Evolutionary conservation across 2,888 invertebrate species (phyloP).

Genomic region (Caenorhabditis doughertyi): DNA sequence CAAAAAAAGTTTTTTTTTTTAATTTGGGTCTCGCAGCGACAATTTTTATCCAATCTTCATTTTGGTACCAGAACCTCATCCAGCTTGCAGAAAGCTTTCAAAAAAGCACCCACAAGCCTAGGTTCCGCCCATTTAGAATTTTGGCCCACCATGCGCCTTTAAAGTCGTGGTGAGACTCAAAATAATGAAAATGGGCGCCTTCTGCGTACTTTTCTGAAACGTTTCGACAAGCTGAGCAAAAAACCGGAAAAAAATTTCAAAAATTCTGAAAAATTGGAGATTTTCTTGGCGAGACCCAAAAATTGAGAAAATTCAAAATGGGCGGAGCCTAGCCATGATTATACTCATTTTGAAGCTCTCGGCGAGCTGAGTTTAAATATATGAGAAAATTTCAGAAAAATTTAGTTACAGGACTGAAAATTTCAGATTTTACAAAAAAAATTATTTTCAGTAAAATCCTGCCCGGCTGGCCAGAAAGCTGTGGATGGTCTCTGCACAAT

Average conservation of each 20-base stretch:
- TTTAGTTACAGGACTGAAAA: neutral
- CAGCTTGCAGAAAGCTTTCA: neutral
- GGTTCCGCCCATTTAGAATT: neutral
- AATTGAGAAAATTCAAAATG: neutral
- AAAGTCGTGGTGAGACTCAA: neutral
- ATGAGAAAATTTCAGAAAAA: neutral
- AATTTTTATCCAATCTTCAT: neutral
- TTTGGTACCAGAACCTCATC: too few relatives aligned
- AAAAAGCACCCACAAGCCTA: neutral
- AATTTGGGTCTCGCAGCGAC: neutral
- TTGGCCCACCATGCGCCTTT: neutral
- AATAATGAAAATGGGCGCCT: neutral
- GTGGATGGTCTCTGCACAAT: slow-evolving; percentile 64
- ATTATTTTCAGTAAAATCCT: slow-evolving; percentile 56
- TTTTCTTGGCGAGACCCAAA: neutral
- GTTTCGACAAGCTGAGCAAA: neutral
- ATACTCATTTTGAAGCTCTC: neutral
- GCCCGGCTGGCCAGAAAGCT: slow-evolving; percentile 63
- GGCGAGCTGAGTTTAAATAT: neutral
- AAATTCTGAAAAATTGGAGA: neutral
- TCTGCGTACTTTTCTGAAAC: neutral
- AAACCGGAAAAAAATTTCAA: too few relatives aligned
- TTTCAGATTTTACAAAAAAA: too few relatives aligned
- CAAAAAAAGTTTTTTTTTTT: neutral
- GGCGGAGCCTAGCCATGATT: neutral